Evolutionary conservation across 2,113 vertebrate genomes (phyloP).

Genomic region (Cyprinus carpio): DNA sequence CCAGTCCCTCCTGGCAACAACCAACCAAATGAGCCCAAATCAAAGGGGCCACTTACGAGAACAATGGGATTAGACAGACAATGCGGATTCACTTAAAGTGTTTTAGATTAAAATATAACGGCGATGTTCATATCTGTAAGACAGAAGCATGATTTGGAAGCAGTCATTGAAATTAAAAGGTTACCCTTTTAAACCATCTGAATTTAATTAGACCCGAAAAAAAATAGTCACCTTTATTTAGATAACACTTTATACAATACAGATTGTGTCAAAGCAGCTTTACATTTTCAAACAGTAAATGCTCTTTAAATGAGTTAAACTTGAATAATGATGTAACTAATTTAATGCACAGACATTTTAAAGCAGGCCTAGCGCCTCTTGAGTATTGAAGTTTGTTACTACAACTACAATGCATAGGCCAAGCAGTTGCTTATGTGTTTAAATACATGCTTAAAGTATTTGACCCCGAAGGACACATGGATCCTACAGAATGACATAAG

Average conservation of each 20-base stretch:
- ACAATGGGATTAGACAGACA: slow-evolving; percentile 12
- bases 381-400: neutral
- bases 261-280: too few relatives aligned
- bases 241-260: too few relatives aligned
- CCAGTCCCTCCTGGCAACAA: neutral
- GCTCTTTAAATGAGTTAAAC: neutral
- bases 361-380: neutral
- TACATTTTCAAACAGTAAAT: too few relatives aligned
- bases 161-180: neutral
- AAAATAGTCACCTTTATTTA: neutral
- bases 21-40: neutral
- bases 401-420: neutral
- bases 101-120: slow-evolving; percentile 3
- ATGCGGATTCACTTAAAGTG: neutral
- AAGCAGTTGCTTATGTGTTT: neutral
- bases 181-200: neutral
- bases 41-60: neutral
- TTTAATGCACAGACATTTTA: neutral
- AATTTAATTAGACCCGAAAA: neutral
- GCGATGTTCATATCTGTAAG: neutral
- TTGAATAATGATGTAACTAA: neutral
- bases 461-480: neutral
- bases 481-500: neutral
- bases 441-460: neutral
- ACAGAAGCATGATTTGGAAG: neutral